phyloP scores from a whole-genome alignment of 2,888 invertebrate genomes.

The Chaetogeoica ovagalla region DNA sequence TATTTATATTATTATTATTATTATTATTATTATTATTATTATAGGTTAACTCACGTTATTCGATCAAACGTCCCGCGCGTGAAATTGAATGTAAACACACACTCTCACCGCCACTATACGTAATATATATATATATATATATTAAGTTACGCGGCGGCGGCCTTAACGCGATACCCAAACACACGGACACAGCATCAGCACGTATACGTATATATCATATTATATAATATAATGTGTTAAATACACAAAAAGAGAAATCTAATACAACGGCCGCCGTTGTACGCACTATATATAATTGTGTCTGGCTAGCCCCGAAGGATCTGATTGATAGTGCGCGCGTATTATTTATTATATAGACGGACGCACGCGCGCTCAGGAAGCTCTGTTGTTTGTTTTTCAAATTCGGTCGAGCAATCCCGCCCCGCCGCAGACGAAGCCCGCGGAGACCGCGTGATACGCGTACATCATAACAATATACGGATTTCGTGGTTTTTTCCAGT shows the following conservation, averaged over 20 bases:
- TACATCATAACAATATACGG: not conserved
- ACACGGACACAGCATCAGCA: not conserved
- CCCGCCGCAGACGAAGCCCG: not conserved
- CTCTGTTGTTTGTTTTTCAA: constrained; percentile 40
- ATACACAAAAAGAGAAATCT: constrained; percentile 45
- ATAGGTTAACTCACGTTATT: constrained; percentile 4
- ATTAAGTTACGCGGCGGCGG: constrained; percentile 41
- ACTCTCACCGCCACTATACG: not conserved
- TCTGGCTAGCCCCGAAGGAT: not conserved
- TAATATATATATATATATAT: too few relatives aligned
- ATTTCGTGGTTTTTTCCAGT: constrained; percentile 1
- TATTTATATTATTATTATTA: too few relatives aligned
- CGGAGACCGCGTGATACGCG: too few relatives aligned
- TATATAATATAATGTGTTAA: constrained; percentile 3
- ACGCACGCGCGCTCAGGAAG: not conserved
- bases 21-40: too few relatives aligned
- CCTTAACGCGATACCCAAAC: constrained; percentile 50
- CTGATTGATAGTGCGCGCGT: constrained; percentile 41
- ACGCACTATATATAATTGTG: too few relatives aligned
- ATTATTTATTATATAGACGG: too few relatives aligned
- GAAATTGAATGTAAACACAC: constrained; percentile 52
- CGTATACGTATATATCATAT: not conserved
- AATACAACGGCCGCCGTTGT: constrained; percentile 12
- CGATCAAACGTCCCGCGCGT: constrained; percentile 52
- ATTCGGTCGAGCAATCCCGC: constrained; percentile 1